Evolutionary conservation across 2,113 vertebrate genomes (phyloP), one percentile per base, ranked within the genome.

Genomic region (Phoenicopterus ruber): DNA sequence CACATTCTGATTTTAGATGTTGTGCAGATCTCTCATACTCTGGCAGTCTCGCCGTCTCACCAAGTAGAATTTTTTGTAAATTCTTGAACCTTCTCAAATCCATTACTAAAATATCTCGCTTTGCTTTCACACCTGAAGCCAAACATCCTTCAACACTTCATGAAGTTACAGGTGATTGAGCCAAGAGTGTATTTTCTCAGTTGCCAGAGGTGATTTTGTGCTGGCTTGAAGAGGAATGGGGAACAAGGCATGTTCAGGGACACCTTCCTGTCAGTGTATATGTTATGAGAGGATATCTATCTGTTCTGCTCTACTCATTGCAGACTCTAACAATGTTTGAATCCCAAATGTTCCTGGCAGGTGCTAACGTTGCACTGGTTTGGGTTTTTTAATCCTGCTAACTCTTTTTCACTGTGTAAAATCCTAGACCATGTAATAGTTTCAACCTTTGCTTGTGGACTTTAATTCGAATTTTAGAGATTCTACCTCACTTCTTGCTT

Each of bases 151-250:
- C 40, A 69, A 13, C 65, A n/a, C 46, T 86, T 44, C 65, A 42
- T 76, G 67, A 86, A 84, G 78, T 93, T 93, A 61, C 46, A 86
- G 82, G 40, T 91, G 93, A 87, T 79, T 85, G 80, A 88, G 61
- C 77, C n/a, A 80, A 49, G 67, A 65, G 54, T 76, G 58, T 87
- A 69, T 78, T 84, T 90, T 85, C 52, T 70, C 46, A 74, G 76
- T 74, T 70, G 85, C 92, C 40, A 15, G 49, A 85, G 78, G 62
- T 70, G 49, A 58, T 91, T 83, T 90, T 52, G 28, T 88, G n/a
- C 58, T 86, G 80, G 38, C 61, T 87, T 72, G 57, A 94, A 91
- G 84, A 87, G 17, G 52, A 79, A 63, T 42, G 57, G 52, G n/a
- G 74, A 88, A 44, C 66, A 93, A 89, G 71, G 38, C 47, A 29